These are phyloP conservation scores for Tetranychus cinnabarinus DNA, from an alignment of 1,140 invertebrate species.

Conservation along the genomic window DNA sequence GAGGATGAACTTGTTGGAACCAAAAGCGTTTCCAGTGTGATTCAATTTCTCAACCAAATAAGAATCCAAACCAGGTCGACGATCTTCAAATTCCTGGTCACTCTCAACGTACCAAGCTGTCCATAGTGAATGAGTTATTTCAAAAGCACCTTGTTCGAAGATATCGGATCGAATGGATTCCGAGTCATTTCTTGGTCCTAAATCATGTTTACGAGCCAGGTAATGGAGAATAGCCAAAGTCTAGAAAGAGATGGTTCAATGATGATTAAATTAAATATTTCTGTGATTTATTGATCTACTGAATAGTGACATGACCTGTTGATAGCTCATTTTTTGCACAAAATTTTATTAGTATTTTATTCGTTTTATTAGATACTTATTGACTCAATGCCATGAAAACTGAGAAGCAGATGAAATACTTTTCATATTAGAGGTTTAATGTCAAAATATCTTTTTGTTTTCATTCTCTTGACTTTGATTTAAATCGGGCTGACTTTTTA, in stretches of 20 bases:
- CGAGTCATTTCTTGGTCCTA: constrained; percentile 20
- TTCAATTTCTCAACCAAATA: constrained; percentile 17
- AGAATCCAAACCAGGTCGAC: constrained; percentile 10
- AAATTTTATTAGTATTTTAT: too few relatives aligned
- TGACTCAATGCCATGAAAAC: too few relatives aligned
- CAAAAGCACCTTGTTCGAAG: constrained; percentile 22
- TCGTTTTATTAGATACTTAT: too few relatives aligned
- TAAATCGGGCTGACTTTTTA: too few relatives aligned
- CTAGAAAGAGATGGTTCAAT: not conserved
- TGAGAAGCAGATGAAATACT: too few relatives aligned
- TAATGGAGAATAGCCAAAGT: constrained; percentile 28
- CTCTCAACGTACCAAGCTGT: constrained; percentile 9
- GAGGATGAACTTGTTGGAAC: constrained; percentile 21
- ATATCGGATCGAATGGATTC: constrained; percentile 24
- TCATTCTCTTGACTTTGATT: too few relatives aligned
- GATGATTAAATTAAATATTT: too few relatives aligned
- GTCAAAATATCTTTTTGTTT: too few relatives aligned
- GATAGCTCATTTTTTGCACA: too few relatives aligned
- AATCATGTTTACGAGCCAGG: constrained; percentile 19
- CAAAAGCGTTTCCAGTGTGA: constrained; percentile 20
- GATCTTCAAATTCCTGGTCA: constrained; percentile 8
- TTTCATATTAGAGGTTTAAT: too few relatives aligned
- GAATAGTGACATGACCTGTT: too few relatives aligned
- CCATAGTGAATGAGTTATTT: constrained; percentile 22
- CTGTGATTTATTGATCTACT: too few relatives aligned